Conservation (phyloP, 2,113 vertebrate genomes). For the Eulemur rufifrons region DNA sequence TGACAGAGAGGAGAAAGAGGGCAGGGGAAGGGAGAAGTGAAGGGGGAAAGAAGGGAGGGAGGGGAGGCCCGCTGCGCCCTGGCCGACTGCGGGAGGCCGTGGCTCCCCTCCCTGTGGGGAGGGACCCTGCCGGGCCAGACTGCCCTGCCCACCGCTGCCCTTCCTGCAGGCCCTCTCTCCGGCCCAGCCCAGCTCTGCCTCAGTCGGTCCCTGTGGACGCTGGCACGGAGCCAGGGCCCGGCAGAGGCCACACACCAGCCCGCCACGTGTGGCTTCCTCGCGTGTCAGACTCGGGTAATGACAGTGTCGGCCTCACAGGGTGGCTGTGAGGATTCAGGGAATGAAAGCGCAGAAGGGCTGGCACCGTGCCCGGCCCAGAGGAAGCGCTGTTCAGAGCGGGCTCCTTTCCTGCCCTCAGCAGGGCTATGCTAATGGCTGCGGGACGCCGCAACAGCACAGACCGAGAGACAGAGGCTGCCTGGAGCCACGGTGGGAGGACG, state of each 20-base stretch:
- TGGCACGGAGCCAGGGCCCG: neutral
- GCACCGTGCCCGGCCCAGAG: fast-evolving
- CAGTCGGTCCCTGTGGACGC: neutral
- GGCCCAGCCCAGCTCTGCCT: neutral
- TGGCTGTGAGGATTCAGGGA: fast-evolving
- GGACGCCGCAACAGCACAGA: neutral
- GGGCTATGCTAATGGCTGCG: fast-evolving
- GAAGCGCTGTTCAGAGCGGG: fast-evolving
- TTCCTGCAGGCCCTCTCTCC: neutral
- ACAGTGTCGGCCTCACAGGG: too few species aligned
- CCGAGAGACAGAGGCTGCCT: neutral
- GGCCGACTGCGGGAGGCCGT: fast-evolving
- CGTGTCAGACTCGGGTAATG: fast-evolving
- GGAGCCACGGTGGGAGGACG: fast-evolving
- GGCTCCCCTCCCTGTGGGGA: too few species aligned
- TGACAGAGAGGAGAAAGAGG: neutral
- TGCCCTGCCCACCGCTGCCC: neutral
- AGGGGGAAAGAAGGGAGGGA: neutral
- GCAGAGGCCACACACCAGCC: too few species aligned
- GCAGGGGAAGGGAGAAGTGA: fast-evolving
- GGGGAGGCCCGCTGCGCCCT: too few species aligned
- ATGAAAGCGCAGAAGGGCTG: neutral
- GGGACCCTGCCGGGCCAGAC: fast-evolving
- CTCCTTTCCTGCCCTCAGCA: neutral
- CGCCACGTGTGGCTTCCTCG: neutral